Percentiles rank a stretch among this genome's conserved stretches.
Conservation (phyloP, 2,797 vertebrate genomes). For the Craterocephalus amniculus region DNA sequence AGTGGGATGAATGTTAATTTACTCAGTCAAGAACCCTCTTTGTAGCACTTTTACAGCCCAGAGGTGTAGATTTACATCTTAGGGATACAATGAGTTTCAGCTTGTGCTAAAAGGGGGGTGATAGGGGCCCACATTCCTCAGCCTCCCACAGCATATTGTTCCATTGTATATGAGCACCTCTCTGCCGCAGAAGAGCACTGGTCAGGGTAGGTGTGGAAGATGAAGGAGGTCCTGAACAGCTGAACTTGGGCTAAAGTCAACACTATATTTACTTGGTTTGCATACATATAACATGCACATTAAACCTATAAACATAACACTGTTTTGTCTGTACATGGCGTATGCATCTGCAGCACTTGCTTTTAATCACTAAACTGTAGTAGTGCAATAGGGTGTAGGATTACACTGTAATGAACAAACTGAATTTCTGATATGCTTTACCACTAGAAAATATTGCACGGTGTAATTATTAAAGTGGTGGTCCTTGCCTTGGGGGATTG, state of each 20-base stretch:
- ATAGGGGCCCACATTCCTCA: conserved; percentile 81
- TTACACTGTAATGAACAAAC: conserved; percentile 36
- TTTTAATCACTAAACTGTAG: conserved; percentile 29
- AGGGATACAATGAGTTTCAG: conserved; percentile 82
- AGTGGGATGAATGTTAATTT: conserved; percentile 85
- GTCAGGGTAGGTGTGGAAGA: conserved; percentile 66
- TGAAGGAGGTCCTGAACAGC: conserved; percentile 53
- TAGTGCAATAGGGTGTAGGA: conserved; percentile 3
- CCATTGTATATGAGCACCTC: conserved; percentile 82
- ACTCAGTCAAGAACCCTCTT: conserved; percentile 83
- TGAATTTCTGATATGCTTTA: conserved; percentile 46
- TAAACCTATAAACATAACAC: conserved; percentile 38
- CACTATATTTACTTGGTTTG: conserved; percentile 41
- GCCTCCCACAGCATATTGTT: conserved; percentile 82
- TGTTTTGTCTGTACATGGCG: conserved; percentile 14
- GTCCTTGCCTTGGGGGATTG: conserved; percentile 74
- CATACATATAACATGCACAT: conserved; percentile 12
- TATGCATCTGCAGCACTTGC: conserved; percentile 24
- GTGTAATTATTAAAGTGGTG: conserved; percentile 80
- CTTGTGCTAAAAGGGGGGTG: conserved; percentile 77
- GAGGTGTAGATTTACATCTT: conserved; percentile 85
- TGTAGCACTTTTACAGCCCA: conserved; percentile 82
- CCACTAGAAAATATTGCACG: conserved; percentile 58
- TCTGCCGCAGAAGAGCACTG: conserved; percentile 64
- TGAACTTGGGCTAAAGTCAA: conserved; percentile 73